phyloP scores from a whole-genome alignment of 2,888 invertebrate species.

The Parnassius mnemosyne region DNA sequence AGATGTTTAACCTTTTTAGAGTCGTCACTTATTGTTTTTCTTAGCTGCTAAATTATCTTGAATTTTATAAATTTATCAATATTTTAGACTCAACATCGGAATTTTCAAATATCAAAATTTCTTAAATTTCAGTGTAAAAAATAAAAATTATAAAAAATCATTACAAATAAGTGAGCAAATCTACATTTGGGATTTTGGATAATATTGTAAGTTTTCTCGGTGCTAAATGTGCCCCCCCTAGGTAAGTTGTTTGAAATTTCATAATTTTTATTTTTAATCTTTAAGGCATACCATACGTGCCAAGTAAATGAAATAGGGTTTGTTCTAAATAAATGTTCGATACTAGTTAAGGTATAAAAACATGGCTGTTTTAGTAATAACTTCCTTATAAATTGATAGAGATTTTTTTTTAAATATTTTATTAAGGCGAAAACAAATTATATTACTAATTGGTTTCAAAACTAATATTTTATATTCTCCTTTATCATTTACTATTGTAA shows the following conservation, averaged over 20 bases:
- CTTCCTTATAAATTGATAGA: constrained; percentile 2
- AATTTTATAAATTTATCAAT: too few relatives aligned
- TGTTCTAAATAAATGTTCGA: constrained; percentile 4
- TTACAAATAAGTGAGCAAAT: neutral
- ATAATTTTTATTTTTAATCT: neutral
- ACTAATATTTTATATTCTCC: constrained; percentile 4
- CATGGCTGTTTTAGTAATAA: constrained; percentile 24
- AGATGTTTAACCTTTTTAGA: neutral
- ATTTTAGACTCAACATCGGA: too few relatives aligned
- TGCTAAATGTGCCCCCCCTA: constrained; percentile 9
- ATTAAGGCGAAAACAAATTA: constrained; percentile 9
- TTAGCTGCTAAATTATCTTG: neutral
- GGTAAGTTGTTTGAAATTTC: neutral
- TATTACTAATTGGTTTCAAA: constrained; percentile 9
- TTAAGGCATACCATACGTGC: constrained; percentile 3
- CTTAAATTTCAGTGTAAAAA: neutral
- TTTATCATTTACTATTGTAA: neutral
- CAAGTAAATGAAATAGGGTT: constrained; percentile 9
- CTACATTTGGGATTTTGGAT: neutral
- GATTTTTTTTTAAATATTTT: constrained; percentile 15
- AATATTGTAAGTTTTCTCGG: constrained; percentile 12
- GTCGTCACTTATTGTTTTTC: neutral
- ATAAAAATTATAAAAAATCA: neutral
- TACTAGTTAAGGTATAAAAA: constrained; percentile 17
- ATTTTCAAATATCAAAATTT: too few relatives aligned